Evolutionary conservation across 2,113 vertebrate genomes (phyloP).

Genomic region (Grallaria varia): DNA sequence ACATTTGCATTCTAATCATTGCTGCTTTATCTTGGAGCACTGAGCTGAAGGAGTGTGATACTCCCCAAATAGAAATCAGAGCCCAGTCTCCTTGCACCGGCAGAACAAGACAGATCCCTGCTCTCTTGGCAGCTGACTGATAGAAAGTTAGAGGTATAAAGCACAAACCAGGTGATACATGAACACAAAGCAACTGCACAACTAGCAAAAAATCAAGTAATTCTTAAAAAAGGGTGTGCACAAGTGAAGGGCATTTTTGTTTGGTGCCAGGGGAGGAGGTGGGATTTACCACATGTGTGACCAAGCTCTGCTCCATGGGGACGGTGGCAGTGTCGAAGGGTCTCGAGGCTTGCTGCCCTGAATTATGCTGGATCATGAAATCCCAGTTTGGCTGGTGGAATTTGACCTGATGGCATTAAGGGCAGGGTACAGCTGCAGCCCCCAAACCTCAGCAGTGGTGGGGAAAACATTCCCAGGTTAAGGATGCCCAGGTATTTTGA

Average conservation of each 20-base stretch:
- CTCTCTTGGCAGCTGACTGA: neutral
- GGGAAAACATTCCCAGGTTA: neutral
- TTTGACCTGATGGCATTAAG: neutral
- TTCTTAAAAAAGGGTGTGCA: neutral
- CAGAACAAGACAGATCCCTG: neutral
- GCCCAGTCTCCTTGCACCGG: neutral
- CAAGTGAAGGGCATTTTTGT: neutral
- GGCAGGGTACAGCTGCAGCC: neutral
- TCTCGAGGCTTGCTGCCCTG: neutral
- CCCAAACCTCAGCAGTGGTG: neutral
- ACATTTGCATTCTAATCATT: neutral
- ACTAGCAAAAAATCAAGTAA: neutral
- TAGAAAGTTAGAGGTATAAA: neutral
- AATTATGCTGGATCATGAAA: fast-evolving
- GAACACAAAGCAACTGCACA: neutral
- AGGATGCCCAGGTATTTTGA: neutral
- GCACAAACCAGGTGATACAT: neutral
- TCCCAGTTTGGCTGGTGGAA: neutral
- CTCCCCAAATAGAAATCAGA: neutral
- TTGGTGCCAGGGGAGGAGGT: neutral
- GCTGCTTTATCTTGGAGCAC: conserved; percentile 1
- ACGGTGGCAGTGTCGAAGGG: fast-evolving
- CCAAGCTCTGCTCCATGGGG: neutral
- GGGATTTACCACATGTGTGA: neutral
- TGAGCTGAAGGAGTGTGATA: neutral